Evolutionary conservation across 23 tunicate species (phyloP), one percentile per base, ranked within the genome.

Genomic region (Ciona savignyi): DNA sequence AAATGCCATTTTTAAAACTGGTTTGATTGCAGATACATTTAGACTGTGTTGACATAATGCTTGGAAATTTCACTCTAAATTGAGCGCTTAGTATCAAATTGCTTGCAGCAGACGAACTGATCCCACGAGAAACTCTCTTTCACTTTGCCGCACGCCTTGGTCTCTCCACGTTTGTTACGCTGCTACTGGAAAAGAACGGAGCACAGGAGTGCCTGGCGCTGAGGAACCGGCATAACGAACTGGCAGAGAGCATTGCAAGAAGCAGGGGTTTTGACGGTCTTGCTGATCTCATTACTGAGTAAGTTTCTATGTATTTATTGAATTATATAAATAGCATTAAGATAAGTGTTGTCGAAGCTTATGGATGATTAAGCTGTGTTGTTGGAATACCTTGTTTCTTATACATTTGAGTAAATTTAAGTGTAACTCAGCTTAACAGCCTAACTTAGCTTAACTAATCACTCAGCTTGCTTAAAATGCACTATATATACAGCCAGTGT

Each of bases 141-240:
- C 99, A 95, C 64, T 95, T 95, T 65, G 95, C 96, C 33, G 81
- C 85, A 61, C 83, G 99, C 1, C 96, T 95, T 56, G 99, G 99
- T 0, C 63, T 95, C 4, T 81, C 86, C 25, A 81, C 86, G 20
- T 95, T 95, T 63, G 95, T 85, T 3, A 80, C 92, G 23, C 68
- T 95, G 27, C 87, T 95, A 27, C 80, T 95, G 32, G 90, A 85
- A 32, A 95, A 95, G 66, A 77, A 62, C 27, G 92, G 99, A 25
- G 98, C 98, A 4, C 77, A 60, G 60, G 82, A 73, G 60, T 93
- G 98, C 56, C 60, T 93, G 35, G 49, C 70, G 34, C 56, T 86
- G 51, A 69, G 68, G 34, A 93, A 93, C 67, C 49, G 78, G 30
- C 93, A 95, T 49, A 64, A 68, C 60, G 92, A 95, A 66, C 68